Conservation (phyloP, 2,797 vertebrate species). For the Lithobates sylvaticus region DNA sequence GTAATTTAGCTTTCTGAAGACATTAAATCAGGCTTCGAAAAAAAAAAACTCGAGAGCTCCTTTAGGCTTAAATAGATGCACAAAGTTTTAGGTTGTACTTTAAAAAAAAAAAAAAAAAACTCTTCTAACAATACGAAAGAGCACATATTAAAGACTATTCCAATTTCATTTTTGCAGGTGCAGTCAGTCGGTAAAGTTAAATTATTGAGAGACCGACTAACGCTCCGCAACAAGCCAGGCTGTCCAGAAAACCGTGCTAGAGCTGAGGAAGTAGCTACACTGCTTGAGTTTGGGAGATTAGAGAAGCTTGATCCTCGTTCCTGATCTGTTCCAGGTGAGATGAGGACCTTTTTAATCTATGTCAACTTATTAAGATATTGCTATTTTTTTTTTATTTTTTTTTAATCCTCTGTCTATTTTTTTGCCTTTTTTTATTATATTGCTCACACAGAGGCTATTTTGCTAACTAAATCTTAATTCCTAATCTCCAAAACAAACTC, state of each 20-base stretch:
- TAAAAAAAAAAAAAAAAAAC: not conserved
- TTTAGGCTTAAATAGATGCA: not conserved
- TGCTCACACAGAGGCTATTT: slow-evolving; percentile 1
- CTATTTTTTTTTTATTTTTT: not conserved
- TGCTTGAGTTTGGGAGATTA: slow-evolving; percentile 58
- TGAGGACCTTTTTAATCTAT: slow-evolving; percentile 49
- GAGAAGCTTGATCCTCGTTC: slow-evolving; percentile 52
- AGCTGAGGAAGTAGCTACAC: slow-evolving; percentile 53
- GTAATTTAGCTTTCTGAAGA: not conserved
- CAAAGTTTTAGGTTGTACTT: slow-evolving; percentile 16
- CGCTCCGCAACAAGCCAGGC: slow-evolving; percentile 57
- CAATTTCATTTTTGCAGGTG: slow-evolving; percentile 63
- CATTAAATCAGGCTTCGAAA: not conserved
- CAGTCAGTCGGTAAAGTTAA: slow-evolving; percentile 62
- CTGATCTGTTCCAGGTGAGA: slow-evolving; percentile 58
- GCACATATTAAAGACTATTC: slow-evolving; percentile 59
- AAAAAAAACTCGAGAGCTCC: slow-evolving; percentile 3
- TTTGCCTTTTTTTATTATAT: not conserved
- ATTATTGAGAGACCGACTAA: slow-evolving; percentile 58
- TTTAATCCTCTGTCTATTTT: not conserved
- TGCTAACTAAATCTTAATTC: not conserved
- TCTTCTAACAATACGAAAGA: not conserved
- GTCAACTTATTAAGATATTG: slow-evolving; percentile 2
- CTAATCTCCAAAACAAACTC: slow-evolving; percentile 1
- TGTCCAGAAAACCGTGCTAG: slow-evolving; percentile 51